Percentiles rank a stretch among this genome's conserved stretches.
These are phyloP conservation scores for Tribolium madens DNA, from an alignment of 1,140 invertebrate species.

Conservation along the genomic window DNA sequence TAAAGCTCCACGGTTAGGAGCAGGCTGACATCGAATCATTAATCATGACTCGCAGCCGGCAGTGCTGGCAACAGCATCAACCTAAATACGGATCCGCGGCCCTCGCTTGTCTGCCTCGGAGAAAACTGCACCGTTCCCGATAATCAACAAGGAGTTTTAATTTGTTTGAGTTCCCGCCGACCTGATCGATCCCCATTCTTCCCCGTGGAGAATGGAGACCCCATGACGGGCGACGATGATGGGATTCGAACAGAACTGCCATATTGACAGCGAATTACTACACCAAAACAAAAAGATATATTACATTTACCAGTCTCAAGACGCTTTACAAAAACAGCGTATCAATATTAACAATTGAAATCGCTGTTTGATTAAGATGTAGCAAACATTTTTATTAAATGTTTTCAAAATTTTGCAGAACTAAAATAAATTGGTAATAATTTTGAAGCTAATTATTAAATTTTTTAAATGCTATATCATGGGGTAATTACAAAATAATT, in stretches of 20 bases:
- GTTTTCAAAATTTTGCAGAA: no score
- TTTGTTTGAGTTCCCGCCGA: conserved; percentile 58
- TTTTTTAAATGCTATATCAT: background rate
- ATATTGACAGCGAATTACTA: background rate
- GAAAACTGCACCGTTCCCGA: conserved; percentile 60
- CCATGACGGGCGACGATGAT: background rate
- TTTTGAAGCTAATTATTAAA: background rate
- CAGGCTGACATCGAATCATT: conserved; percentile 64
- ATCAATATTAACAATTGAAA: no score
- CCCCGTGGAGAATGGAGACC: background rate
- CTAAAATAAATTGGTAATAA: no score
- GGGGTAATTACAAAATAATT: background rate
- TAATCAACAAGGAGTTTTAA: conserved; percentile 62
- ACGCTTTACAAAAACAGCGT: no score
- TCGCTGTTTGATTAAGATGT: no score
- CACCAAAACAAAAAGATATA: no score
- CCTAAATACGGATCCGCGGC: conserved; percentile 61
- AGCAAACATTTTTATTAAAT: no score
- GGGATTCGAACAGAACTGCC: background rate
- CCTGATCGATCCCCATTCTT: conserved; percentile 45
- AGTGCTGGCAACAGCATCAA: conserved; percentile 63
- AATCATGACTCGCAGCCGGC: conserved; percentile 62
- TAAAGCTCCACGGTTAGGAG: conserved; percentile 65
- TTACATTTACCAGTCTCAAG: no score
- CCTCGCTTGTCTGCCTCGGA: conserved; percentile 53